phyloP scores from a whole-genome alignment of 2,888 invertebrate species.

The Eupeodes latifasciatus region DNA sequence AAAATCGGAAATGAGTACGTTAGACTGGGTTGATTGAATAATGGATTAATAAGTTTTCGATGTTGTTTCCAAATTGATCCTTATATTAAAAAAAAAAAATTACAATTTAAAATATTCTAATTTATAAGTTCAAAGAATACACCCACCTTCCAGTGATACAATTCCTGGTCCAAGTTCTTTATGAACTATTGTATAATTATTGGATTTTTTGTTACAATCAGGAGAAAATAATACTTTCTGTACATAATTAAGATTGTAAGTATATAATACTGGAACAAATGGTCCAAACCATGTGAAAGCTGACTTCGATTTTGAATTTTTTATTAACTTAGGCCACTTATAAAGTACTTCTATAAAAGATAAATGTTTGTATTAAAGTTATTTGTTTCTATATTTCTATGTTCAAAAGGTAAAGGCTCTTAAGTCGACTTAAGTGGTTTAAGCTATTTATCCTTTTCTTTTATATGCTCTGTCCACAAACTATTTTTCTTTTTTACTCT shows the following conservation, averaged over 20 bases:
- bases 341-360: not conserved
- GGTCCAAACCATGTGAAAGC: constrained; percentile 7
- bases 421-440: too few relatives aligned
- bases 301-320: not conserved
- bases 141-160: not conserved
- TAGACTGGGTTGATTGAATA: constrained; percentile 56
- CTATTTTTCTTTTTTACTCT: too few relatives aligned
- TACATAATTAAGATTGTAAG: not conserved
- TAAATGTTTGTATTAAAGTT: not conserved
- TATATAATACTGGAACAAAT: not conserved
- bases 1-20: constrained; percentile 52
- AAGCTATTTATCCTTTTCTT: too few relatives aligned
- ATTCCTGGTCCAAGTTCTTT: constrained; percentile 9
- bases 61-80: constrained; percentile 39
- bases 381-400: not conserved
- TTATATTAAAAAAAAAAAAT: not conserved
- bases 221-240: constrained; percentile 6
- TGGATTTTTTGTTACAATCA: not conserved
- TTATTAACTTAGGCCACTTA: constrained; percentile 15
- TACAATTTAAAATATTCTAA: not conserved
- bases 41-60: constrained; percentile 61
- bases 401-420: not conserved
- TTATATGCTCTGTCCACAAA: too few relatives aligned
- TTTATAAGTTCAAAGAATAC: not conserved
- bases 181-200: not conserved